Evolutionary conservation across 2,888 invertebrate genomes (phyloP), one percentile per base, ranked within the genome.

Genomic region (Dryomyza anilis): DNA sequence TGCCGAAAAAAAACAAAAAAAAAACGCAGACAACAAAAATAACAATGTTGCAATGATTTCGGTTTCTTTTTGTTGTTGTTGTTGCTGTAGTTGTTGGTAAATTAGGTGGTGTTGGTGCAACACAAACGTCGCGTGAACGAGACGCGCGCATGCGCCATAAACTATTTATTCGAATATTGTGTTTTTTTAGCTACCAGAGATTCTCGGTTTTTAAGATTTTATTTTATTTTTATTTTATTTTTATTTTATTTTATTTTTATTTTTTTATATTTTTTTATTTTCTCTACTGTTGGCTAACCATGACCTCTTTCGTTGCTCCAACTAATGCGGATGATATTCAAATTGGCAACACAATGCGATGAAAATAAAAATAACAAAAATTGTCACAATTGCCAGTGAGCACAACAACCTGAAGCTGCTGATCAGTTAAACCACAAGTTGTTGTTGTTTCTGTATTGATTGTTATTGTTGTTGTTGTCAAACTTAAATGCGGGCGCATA

Each of bases 291-390:
- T n/a, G 45, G 50, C 23, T 66, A 69, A 72, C 76, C 76, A 73
- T 76, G 76, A 76, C 77, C 76, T 74, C 71, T 69, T 77, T 77
- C 70, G 72, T 30, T 48, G 36, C 53, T 57, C 14, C 23, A 55
- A 21, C 50, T 30, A 25, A 69, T 73, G 71, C 75, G 63, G 66
- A 65, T 72, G 70, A 50, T 64, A 64, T 64, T 58, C 64, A 58
- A 64, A 64, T 58, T 63, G 25, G 43, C n/a, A 8, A 56, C 12
- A 7, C 36, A 39, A 56, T 23, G 39, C 52, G n/a, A 52, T 14
- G 21, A n/a, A 33, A 55, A 21, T 27, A n/a, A 21, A 8, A 46
- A 12, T 46, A 45, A 45, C 27, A 45, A 12, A 10, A 21, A 23
- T 29, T 29, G 46, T 19, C 4, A 36, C 36, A 55, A 55, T 72